Evolutionary conservation across 2,797 vertebrate species (phyloP), one percentile per base, ranked within the genome.

Genomic region (Bovichtus diacanthus): DNA sequence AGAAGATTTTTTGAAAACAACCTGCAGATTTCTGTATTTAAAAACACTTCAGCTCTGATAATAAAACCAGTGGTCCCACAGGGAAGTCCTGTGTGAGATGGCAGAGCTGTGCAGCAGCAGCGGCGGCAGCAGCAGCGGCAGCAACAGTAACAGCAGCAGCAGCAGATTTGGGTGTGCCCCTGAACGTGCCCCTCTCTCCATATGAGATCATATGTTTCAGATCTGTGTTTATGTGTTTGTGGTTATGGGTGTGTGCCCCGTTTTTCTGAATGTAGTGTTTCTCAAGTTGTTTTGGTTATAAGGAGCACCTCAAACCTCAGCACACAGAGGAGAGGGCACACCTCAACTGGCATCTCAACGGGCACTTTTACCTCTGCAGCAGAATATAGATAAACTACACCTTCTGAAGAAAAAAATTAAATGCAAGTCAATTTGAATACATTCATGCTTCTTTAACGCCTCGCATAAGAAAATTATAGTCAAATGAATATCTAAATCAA

Each of bases 171-270:
- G 93, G 93, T 91, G 93, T 93, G 93, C 86, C 93, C 88, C 83
- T 86, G 63, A 86, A 70, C 53, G 80, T 88, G 86, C 86, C 89
- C 88, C 91, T 91, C 88, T 92, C 85, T 88, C 82, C 71, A 76
- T 91, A 90, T 94, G 92, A 94, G 91, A 87, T 91, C 93, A 92
- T 91, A 84, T 84, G 91, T 94, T 93, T 95, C 92, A 91, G 90
- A 92, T 92, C 74, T 93, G 85, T 87, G 90, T 91, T 93, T 90
- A 83, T 94, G 88, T 91, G 92, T 94, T 94, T 95, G 95, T 94
- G 94, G 95, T 95, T 95, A 91, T 95, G 94, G 94, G 95, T 72
- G 94, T 94, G 89, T 94, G 90, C 93, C 90, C 83, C 89, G 87
- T 83, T 93, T 91, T 91, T 90, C 85, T 93, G 76, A 93, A 92